Evolutionary conservation across 2,797 vertebrate genomes (phyloP), one percentile per base, ranked within the genome.

Genomic region (Etheostoma perlongum): DNA sequence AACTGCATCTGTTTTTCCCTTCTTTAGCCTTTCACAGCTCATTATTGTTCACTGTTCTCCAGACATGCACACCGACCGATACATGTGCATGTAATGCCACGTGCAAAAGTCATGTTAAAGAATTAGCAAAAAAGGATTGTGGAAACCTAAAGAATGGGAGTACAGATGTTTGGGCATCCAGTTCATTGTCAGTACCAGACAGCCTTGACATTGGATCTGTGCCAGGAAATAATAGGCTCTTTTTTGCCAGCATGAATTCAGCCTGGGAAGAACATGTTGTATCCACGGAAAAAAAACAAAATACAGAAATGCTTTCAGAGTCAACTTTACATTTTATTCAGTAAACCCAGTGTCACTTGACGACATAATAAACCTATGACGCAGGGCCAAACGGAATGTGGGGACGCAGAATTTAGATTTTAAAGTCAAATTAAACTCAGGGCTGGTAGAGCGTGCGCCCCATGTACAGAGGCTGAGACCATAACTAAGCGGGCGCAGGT

Each of bases 41-140:
- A 46, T 75, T 60, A 15, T 5, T 36, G 51, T 64, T 52, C 58
- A n/a, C 58, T 53, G n/a, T 52, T 59, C 11, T 85, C 14, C 27
- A 55, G 44, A 57, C 4, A 5, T 6, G 15, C 47, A 57, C 30
- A 25, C 46, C 52, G 0, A 12, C 46, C 52, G 0, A 12, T 57
- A 2, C 42, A 4, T 12, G 19, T 40, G 36, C 55, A 4, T 54
- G 0, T 48, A 15, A 40, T 52, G 52, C 42, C 4, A 72, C 15
- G 40, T 49, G 70, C 12, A 21, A 42, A 33, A 42, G 46, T 49
- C 19, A 51, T 52, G 47, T 54, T 52, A 44, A 53, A 44, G 67
- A 58, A 61, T 53, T 67, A 63, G 6, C n/a, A 53, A 19, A 42
- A 42, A 21, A 30, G 14, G 59, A 49, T 42, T 36, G 47, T 60